Conservation (phyloP, 2,797 vertebrate genomes). For the Adelosebastes latens region DNA sequence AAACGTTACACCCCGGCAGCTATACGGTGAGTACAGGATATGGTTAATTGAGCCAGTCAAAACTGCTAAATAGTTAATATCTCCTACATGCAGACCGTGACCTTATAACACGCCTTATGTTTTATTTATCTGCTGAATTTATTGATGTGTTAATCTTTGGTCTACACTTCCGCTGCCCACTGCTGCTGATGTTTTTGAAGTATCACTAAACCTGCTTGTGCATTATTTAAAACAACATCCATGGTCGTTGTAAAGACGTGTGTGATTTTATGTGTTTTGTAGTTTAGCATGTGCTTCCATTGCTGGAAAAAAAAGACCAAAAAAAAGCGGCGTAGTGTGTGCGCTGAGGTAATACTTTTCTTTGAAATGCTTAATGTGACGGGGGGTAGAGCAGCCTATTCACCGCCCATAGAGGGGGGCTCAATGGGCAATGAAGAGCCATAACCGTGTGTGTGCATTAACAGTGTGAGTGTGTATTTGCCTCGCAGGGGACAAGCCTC, state of each 20-base stretch:
- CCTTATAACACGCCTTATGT: conserved; percentile 49
- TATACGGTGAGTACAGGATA: neutral
- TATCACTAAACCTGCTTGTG: conserved; percentile 7
- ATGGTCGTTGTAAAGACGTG: conserved; percentile 6
- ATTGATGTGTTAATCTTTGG: conserved; percentile 35
- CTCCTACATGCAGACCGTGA: conserved; percentile 44
- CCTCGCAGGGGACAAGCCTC: conserved; percentile 53
- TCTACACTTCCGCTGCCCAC: neutral
- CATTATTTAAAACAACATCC: conserved; percentile 44
- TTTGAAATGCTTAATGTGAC: conserved; percentile 46
- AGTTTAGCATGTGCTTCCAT: neutral
- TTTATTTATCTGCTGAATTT: conserved; percentile 58
- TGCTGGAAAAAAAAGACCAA: neutral
- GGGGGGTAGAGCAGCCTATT: conserved; percentile 33
- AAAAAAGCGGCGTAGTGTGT: neutral
- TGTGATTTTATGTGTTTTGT: neutral
- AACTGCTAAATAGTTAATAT: conserved; percentile 66
- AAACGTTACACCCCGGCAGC: conserved; percentile 12
- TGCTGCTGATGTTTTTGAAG: conserved; percentile 24
- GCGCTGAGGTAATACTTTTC: conserved; percentile 8
- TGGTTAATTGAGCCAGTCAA: conserved; percentile 46
- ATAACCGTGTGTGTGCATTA: conserved; percentile 51
- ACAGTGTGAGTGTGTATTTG: conserved; percentile 49
- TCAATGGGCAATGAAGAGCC: conserved; percentile 46
- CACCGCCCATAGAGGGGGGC: conserved; percentile 33